These are phyloP conservation scores for Steinernema feltiae DNA, from an alignment of 1,140 invertebrate species.

Conservation along the genomic window DNA sequence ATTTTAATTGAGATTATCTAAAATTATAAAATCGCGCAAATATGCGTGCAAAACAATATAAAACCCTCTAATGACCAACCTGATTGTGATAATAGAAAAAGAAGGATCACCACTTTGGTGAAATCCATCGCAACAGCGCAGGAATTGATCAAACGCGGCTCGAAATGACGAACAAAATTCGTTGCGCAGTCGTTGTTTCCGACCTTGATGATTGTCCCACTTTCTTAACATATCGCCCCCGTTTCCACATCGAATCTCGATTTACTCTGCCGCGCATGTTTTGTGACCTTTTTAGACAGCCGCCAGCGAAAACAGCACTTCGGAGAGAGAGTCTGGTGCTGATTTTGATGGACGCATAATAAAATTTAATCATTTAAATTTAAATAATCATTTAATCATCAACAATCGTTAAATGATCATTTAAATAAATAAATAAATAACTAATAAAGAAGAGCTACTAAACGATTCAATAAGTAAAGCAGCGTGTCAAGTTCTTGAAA, in stretches of 20 bases:
- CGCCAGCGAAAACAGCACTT: not conserved
- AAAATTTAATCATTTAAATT: too few relatives aligned
- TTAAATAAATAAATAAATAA: too few relatives aligned
- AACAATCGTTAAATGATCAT: too few relatives aligned
- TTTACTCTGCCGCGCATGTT: not conserved
- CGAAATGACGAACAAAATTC: not conserved
- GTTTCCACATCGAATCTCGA: not conserved
- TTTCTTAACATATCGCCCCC: not conserved
- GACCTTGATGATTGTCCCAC: constrained; percentile 11
- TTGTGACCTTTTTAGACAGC: constrained; percentile 9
- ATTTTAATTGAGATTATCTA: too few relatives aligned
- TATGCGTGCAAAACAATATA: too few relatives aligned
- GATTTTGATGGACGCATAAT: not conserved
- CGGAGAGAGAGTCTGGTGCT: not conserved
- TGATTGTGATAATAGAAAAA: not conserved
- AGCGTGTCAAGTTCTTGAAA: too few relatives aligned
- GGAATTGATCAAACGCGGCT: not conserved
- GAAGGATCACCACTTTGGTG: not conserved
- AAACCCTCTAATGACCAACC: not conserved
- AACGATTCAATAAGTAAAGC: too few relatives aligned
- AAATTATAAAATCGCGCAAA: too few relatives aligned
- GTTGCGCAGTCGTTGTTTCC: constrained; percentile 4
- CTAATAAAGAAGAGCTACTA: too few relatives aligned
- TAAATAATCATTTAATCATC: too few relatives aligned
- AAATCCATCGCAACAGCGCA: not conserved